Conservation (phyloP, 2,888 invertebrate genomes). For the Diaprepes abbreviatus region DNA sequence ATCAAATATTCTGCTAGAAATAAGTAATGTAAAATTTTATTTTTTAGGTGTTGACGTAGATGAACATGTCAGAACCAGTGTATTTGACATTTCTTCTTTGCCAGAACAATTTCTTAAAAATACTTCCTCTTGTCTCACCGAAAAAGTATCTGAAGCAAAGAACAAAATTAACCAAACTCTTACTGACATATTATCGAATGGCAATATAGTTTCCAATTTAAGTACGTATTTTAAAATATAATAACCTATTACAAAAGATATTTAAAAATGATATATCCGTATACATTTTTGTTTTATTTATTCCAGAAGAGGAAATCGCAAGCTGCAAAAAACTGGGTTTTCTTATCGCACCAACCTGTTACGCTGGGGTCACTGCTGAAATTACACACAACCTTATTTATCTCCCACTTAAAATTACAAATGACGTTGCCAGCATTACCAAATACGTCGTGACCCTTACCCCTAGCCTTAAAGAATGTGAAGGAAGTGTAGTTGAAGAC, state of each 20-base stretch:
- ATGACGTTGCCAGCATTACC: background rate
- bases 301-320: background rate
- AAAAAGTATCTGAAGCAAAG: background rate
- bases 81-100: background rate
- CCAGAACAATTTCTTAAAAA: background rate
- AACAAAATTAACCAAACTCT: background rate
- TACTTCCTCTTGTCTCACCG: background rate
- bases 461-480: background rate
- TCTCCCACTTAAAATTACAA: background rate
- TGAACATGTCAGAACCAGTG: background rate
- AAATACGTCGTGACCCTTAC: background rate
- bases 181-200: background rate
- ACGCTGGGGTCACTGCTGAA: background rate
- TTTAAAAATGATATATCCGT: no score
- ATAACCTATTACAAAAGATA: background rate
- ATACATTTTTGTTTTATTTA: background rate
- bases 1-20: no score
- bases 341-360: background rate
- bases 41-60: conserved; percentile 9
- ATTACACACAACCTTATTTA: background rate
- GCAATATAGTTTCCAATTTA: background rate
- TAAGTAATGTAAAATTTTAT: no score
- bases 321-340: background rate
- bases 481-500: no score
- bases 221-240: background rate